phyloP scores from a whole-genome alignment of 1,140 invertebrate genomes.

The Psix sp. region DNA sequence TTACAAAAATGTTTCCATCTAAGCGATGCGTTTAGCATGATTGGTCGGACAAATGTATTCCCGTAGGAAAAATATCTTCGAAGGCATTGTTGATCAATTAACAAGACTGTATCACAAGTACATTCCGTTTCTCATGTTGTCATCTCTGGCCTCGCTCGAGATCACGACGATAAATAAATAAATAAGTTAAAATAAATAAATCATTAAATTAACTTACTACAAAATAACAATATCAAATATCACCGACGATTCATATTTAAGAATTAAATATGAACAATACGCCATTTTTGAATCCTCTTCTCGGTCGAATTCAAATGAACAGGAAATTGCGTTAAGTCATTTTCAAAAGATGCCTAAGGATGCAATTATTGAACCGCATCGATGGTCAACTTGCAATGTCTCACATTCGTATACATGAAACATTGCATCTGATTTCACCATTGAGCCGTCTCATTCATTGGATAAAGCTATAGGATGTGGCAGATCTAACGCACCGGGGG shows the following conservation, averaged over 20 bases:
- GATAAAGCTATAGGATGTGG: slow-evolving; percentile 33
- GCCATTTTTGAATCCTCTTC: no score
- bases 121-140: neutral
- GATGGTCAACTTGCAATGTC: no score
- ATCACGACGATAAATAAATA: slow-evolving; percentile 30
- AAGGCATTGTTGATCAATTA: slow-evolving; percentile 17
- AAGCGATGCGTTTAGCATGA: neutral
- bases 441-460: slow-evolving; percentile 8
- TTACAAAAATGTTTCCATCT: slow-evolving; percentile 16
- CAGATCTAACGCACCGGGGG: slow-evolving; percentile 66
- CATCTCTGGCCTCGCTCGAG: slow-evolving; percentile 24
- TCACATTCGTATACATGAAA: neutral
- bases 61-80: slow-evolving; percentile 12
- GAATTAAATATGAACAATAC: no score
- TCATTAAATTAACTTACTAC: slow-evolving; percentile 20
- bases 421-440: neutral
- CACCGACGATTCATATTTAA: slow-evolving; percentile 9
- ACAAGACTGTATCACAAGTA: slow-evolving; percentile 24
- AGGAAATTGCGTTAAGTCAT: neutral
- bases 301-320: neutral
- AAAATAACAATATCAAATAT: slow-evolving; percentile 18
- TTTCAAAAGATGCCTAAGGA: neutral
- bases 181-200: slow-evolving; percentile 29
- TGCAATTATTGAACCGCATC: neutral
- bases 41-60: neutral